These are phyloP conservation scores for Eristalinus sepulchralis DNA, from an alignment of 2,888 invertebrate species.

Conservation along the genomic window DNA sequence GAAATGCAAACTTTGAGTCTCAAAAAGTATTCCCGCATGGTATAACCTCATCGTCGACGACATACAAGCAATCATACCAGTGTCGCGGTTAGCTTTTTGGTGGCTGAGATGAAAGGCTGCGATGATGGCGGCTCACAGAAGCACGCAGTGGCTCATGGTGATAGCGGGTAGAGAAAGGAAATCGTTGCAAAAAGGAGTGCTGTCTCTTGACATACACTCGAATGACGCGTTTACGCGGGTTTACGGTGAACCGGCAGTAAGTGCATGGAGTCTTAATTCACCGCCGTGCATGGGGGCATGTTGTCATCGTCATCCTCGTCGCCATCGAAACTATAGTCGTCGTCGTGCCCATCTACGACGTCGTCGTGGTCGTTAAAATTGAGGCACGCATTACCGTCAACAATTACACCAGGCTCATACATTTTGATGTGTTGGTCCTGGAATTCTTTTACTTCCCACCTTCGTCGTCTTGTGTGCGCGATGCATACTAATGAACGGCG, in stretches of 20 bases:
- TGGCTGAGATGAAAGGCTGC: background rate
- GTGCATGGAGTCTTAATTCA: conserved; percentile 3
- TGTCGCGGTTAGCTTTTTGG: background rate
- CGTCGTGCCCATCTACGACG: background rate
- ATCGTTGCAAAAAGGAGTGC: conserved; percentile 46
- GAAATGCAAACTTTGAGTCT: background rate
- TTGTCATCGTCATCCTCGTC: conserved; percentile 1
- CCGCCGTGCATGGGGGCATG: background rate
- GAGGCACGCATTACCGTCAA: conserved; percentile 60
- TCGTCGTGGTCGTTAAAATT: conserved; percentile 34
- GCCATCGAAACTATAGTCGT: background rate
- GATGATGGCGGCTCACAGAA: background rate
- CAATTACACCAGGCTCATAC: conserved; percentile 55
- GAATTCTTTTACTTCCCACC: conserved; percentile 58
- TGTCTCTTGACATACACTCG: background rate
- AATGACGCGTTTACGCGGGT: conserved; percentile 21
- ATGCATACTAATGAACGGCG: conserved; percentile 56
- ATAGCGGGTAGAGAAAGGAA: conserved; percentile 42
- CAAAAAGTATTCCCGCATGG: background rate
- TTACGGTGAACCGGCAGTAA: conserved; percentile 19
- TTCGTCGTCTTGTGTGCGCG: conserved; percentile 34
- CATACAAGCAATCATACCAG: background rate
- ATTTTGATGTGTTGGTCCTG: conserved; percentile 66
- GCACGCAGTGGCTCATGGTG: background rate
- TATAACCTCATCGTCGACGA: background rate